These are phyloP conservation scores for Pachypeltis micranthus DNA, from an alignment of 1,140 invertebrate genomes.

Conservation along the genomic window DNA sequence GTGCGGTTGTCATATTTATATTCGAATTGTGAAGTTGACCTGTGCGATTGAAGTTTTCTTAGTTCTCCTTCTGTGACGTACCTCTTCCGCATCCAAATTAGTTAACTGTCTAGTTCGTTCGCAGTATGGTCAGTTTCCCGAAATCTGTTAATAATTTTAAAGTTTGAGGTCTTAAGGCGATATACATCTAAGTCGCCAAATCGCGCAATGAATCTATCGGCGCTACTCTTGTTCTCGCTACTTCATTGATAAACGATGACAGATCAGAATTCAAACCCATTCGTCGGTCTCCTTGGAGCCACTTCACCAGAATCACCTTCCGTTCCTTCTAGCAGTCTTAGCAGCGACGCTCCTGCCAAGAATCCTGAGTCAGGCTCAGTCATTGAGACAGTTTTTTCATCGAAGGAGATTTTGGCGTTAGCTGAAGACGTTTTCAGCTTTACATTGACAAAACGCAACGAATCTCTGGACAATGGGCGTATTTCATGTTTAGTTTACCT, in stretches of 20 bases:
- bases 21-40: too few relatives aligned
- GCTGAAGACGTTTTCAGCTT: slow-evolving; percentile 18
- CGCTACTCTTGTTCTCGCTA: too few relatives aligned
- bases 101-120: too few relatives aligned
- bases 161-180: too few relatives aligned
- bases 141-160: too few relatives aligned
- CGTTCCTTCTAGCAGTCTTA: not conserved
- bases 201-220: too few relatives aligned
- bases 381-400: not conserved
- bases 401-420: not conserved
- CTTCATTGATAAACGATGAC: not conserved
- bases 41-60: too few relatives aligned
- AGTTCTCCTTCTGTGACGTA: too few relatives aligned
- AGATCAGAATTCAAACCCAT: not conserved
- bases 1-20: too few relatives aligned
- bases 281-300: not conserved
- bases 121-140: too few relatives aligned
- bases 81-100: too few relatives aligned
- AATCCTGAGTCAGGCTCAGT: not conserved
- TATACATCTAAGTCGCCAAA: too few relatives aligned
- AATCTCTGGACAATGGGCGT: slow-evolving; percentile 4
- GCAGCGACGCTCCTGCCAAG: not conserved
- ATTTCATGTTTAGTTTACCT: slow-evolving; percentile 16
- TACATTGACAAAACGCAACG: not conserved
- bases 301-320: not conserved